Evolutionary conservation across 2,797 vertebrate species (phyloP).

Genomic region (Sarcoramphus papa): DNA sequence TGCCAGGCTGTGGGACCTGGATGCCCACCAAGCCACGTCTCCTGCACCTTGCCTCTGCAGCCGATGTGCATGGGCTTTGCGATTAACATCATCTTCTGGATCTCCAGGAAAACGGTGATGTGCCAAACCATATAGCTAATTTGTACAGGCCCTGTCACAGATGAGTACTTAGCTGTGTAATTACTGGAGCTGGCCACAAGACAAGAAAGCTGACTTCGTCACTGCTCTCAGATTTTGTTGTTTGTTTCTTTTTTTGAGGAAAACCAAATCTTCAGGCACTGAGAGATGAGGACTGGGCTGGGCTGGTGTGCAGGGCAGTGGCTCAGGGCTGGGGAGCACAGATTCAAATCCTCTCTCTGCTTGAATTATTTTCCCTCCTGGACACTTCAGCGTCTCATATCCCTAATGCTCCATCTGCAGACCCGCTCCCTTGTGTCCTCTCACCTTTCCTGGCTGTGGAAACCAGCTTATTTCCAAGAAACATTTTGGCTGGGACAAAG

Average conservation of each 20-base stretch:
- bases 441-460: constrained; percentile 35
- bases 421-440: neutral
- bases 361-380: neutral
- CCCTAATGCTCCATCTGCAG: constrained; percentile 7
- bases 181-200: neutral
- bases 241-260: neutral
- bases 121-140: neutral
- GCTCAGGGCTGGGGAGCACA: neutral
- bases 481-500: neutral
- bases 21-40: neutral
- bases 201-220: neutral
- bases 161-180: neutral
- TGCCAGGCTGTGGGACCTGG: neutral
- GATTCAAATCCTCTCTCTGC: neutral
- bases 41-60: neutral
- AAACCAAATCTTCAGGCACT: neutral
- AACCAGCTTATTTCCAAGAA: constrained; percentile 19
- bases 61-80: fast-evolving
- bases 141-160: neutral
- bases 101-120: neutral
- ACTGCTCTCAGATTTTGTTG: neutral
- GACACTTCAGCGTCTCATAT: neutral
- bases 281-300: neutral
- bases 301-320: neutral
- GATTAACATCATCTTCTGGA: neutral